These are phyloP conservation scores for Rhabdomys dilectus DNA, from an alignment of 2,113 vertebrate species.

Conservation along the genomic window DNA sequence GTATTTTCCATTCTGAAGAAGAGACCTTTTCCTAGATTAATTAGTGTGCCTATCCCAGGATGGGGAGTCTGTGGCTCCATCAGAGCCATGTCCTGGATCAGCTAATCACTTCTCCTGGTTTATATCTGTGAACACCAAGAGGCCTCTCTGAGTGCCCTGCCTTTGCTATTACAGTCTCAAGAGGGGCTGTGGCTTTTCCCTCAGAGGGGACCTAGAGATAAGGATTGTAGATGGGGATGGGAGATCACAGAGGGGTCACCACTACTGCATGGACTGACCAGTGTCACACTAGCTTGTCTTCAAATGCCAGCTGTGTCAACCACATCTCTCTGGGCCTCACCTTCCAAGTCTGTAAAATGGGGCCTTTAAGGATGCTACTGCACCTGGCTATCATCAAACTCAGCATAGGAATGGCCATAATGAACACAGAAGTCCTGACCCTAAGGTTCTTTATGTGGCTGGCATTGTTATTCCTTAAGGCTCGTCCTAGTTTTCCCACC, in stretches of 20 bases:
- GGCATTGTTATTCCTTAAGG: background rate
- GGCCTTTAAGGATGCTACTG: background rate
- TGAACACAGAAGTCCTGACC: background rate
- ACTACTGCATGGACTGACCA: background rate
- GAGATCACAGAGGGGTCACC: background rate
- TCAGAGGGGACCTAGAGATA: background rate
- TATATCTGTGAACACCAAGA: slow-evolving; percentile 29
- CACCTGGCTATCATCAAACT: too few species aligned
- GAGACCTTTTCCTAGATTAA: slow-evolving; percentile 72
- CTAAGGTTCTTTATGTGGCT: accelerated
- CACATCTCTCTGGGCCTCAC: background rate
- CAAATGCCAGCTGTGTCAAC: background rate
- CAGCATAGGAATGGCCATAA: background rate
- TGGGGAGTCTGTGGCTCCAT: slow-evolving; percentile 46
- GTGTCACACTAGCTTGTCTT: background rate
- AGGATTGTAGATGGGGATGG: background rate
- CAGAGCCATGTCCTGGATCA: slow-evolving; percentile 10
- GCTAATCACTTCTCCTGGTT: slow-evolving; percentile 69
- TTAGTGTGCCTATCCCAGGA: slow-evolving; percentile 76
- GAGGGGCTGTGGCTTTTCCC: background rate
- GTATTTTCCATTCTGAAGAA: slow-evolving; percentile 41
- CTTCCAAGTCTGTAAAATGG: slow-evolving; percentile 7
- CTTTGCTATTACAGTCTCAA: background rate
- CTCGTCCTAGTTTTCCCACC: slow-evolving; percentile 10
- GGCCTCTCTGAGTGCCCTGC: background rate